These are phyloP conservation scores for Actinernus sp. DNA, from an alignment of 92 coral and sea anemone genomes.

Conservation along the genomic window DNA sequence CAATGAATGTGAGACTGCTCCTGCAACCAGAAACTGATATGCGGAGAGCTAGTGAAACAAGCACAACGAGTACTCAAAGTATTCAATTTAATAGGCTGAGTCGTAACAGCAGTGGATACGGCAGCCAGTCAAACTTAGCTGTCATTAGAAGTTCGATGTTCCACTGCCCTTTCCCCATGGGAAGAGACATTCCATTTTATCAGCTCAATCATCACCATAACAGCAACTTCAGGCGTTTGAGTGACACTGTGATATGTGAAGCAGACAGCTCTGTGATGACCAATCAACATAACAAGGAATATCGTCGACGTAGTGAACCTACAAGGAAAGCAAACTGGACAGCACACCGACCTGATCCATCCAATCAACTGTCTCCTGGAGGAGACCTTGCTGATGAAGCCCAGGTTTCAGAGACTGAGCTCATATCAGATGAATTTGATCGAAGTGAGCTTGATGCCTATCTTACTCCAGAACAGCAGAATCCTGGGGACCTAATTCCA, in stretches of 20 bases:
- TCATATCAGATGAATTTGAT: constrained; percentile 55
- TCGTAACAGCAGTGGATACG: constrained; percentile 98
- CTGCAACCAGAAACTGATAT: constrained; percentile 59
- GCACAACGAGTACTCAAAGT: constrained; percentile 72
- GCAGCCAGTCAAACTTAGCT: constrained; percentile 94
- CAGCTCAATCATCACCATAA: constrained; percentile 28
- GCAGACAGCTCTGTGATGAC: constrained; percentile 98
- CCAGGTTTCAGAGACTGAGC: constrained; percentile 63
- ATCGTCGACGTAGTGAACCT: constrained; percentile 94
- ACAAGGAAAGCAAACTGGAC: constrained; percentile 67
- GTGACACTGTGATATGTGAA: constrained; percentile 97
- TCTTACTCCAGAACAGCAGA: constrained; percentile 54
- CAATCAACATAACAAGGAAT: constrained; percentile 64
- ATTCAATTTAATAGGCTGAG: constrained; percentile 75
- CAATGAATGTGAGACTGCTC: constrained; percentile 24
- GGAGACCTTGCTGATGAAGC: constrained; percentile 56
- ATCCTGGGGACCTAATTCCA: neutral
- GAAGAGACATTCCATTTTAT: constrained; percentile 53
- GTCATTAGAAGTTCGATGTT: constrained; percentile 86
- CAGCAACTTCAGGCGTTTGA: constrained; percentile 76
- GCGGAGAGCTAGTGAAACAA: constrained; percentile 86
- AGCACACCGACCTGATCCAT: constrained; percentile 46
- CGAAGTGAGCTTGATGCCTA: constrained; percentile 83
- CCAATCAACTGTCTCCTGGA: constrained; percentile 38
- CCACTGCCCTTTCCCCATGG: constrained; percentile 75